Percentiles rank a stretch among this genome's conserved stretches.
Evolutionary conservation across 2,888 invertebrate genomes (phyloP).

Genomic region (Caenorhabditis plicata): DNA sequence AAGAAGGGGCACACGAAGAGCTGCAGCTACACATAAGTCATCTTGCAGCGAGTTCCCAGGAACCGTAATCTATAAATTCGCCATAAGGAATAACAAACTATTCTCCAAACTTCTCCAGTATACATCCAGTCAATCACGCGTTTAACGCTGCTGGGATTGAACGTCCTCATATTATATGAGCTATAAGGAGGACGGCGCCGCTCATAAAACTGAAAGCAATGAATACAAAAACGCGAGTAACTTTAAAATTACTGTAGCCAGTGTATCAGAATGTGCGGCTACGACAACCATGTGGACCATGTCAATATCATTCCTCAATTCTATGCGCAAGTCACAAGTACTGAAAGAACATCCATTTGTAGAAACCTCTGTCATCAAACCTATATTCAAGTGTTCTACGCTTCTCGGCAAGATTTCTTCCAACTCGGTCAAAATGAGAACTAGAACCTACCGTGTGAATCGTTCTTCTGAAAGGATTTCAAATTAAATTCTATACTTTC

Average conservation of each 20-base stretch:
- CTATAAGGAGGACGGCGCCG: slow-evolving; percentile 12
- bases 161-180: slow-evolving; percentile 10
- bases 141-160: slow-evolving; percentile 11
- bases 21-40: slow-evolving; percentile 11
- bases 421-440: no score
- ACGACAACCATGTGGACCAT: slow-evolving; percentile 24
- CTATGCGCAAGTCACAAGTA: slow-evolving; percentile 16
- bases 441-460: no score
- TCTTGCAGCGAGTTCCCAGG: slow-evolving; percentile 1
- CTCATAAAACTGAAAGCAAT: slow-evolving; percentile 1
- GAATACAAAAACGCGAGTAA: not conserved
- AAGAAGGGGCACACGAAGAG: slow-evolving; percentile 5
- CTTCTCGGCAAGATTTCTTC: no score
- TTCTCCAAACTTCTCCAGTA: slow-evolving; percentile 9
- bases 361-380: no score
- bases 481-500: no score
- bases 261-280: slow-evolving; percentile 5
- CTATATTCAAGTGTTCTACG: no score
- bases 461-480: no score
- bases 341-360: no score
- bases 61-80: not conserved
- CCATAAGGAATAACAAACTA: not conserved
- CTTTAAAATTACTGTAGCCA: not conserved
- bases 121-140: slow-evolving; percentile 31
- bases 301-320: slow-evolving; percentile 11